Evolutionary conservation across 2,113 vertebrate genomes (phyloP).

Genomic region (Catharus bicknelli): DNA sequence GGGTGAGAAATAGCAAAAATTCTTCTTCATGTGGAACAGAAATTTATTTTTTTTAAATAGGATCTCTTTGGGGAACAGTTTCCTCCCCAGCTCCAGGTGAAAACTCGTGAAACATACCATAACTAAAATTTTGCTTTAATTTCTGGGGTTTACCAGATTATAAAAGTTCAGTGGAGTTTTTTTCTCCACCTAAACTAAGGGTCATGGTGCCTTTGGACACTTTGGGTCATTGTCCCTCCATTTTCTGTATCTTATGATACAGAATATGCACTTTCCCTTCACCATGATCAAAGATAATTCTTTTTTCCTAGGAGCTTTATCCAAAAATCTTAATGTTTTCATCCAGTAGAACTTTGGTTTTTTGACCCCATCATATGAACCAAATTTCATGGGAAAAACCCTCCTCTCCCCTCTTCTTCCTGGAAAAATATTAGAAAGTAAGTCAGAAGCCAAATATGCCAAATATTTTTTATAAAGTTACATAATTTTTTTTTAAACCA

Average conservation of each 20-base stretch:
- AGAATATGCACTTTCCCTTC: neutral
- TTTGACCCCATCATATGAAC: neutral
- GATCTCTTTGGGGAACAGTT: neutral
- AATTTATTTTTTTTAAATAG: neutral
- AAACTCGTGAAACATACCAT: neutral
- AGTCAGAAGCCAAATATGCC: neutral
- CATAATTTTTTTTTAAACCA: fast-evolving
- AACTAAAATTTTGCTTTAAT: neutral
- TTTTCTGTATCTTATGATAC: neutral
- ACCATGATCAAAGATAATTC: neutral
- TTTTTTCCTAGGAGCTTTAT: neutral
- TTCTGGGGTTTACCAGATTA: neutral
- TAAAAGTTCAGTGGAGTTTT: neutral
- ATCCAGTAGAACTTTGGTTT: neutral
- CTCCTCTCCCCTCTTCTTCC: too few species aligned
- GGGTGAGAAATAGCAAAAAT: neutral
- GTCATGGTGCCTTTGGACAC: neutral
- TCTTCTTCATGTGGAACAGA: neutral
- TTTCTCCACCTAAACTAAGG: neutral
- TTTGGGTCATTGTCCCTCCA: neutral
- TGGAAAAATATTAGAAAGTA: neutral
- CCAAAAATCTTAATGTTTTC: neutral
- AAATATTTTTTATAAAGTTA: neutral
- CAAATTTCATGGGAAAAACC: neutral
- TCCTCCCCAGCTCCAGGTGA: neutral